Percentiles rank a stretch among this genome's conserved stretches.
Evolutionary conservation across 2,888 invertebrate species (phyloP).

Genomic region (Trissonchulus sp.): DNA sequence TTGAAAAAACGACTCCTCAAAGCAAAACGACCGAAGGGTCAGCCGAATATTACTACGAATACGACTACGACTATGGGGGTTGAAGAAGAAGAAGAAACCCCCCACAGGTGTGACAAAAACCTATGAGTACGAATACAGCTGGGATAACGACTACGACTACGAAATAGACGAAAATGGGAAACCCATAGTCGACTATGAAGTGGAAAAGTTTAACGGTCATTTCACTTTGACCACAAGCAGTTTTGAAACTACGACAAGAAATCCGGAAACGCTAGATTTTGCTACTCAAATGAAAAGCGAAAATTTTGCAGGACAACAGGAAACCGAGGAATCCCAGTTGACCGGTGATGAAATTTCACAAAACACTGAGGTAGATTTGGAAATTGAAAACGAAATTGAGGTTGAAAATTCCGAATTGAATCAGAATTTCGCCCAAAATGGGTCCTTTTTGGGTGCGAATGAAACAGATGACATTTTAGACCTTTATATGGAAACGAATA

Average conservation of each 20-base stretch:
- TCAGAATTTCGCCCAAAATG: no score
- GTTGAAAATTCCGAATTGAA: no score
- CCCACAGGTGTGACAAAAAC: not conserved
- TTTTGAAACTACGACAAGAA: not conserved
- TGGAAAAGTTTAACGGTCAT: not conserved
- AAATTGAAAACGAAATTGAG: not conserved
- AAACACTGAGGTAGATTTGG: not conserved
- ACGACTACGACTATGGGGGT: not conserved
- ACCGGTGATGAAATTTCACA: not conserved
- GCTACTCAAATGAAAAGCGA: not conserved
- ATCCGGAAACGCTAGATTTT: not conserved
- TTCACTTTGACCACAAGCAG: no score
- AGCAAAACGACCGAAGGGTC: not conserved
- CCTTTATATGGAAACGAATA: not conserved
- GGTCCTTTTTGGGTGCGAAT: not conserved
- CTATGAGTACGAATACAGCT: constrained; percentile 2
- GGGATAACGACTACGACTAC: not conserved
- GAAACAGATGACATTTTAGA: not conserved
- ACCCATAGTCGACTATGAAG: not conserved
- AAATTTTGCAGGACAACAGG: not conserved
- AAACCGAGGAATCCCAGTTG: not conserved
- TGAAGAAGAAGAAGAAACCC: not conserved
- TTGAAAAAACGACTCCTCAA: not conserved
- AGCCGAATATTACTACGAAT: constrained; percentile 1
- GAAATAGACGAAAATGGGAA: not conserved